A percentile compares a stretch with the other conserved stretches of the same genome.
Conservation (phyloP, 2,797 vertebrate genomes). For the Chrysocyon brachyurus region DNA sequence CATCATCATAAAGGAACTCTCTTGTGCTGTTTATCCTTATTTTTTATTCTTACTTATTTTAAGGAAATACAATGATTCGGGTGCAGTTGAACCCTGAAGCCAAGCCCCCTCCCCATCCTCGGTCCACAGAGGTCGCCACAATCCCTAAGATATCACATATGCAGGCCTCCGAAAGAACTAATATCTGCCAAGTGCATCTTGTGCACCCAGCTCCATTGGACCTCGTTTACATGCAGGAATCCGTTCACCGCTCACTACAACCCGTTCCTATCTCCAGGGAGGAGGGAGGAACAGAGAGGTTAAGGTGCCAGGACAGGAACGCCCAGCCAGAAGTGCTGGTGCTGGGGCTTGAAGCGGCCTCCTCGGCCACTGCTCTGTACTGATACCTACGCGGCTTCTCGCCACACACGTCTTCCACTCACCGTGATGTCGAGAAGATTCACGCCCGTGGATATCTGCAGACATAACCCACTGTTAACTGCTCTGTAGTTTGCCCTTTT, state of each 20-base stretch:
- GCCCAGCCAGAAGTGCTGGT: background rate
- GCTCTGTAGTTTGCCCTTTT: background rate
- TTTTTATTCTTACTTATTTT: background rate
- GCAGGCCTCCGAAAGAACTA: background rate
- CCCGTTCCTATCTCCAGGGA: background rate
- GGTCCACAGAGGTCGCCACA: background rate
- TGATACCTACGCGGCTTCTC: background rate
- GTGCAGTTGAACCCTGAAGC: background rate
- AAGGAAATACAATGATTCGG: background rate
- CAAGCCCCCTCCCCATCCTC: background rate
- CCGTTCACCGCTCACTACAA: background rate
- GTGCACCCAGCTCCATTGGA: background rate
- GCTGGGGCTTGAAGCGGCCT: background rate
- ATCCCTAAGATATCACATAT: background rate
- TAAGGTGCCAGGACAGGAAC: background rate
- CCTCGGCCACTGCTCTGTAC: background rate
- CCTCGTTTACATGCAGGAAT: no score
- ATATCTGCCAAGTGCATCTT: background rate
- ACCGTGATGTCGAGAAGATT: background rate
- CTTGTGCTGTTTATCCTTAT: background rate
- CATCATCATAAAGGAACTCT: background rate
- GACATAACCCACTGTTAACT: background rate
- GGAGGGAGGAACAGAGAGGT: background rate
- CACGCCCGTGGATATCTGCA: background rate
- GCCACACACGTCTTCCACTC: background rate